These are phyloP conservation scores for Borostomias antarcticus DNA, from an alignment of 2,797 vertebrate species.

Conservation along the genomic window DNA sequence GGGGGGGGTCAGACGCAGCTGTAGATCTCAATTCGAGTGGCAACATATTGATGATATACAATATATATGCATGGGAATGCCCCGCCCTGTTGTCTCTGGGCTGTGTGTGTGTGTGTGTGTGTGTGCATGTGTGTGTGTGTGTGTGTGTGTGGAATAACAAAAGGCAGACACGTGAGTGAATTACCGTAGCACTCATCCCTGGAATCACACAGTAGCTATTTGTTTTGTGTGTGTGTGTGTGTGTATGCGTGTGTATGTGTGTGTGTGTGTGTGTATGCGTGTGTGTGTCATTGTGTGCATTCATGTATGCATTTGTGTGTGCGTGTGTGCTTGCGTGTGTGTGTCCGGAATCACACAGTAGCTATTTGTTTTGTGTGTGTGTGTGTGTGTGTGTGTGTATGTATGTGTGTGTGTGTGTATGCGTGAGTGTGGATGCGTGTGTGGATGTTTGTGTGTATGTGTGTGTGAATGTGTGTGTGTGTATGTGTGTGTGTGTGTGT, in stretches of 20 bases:
- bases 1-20: constrained; percentile 23
- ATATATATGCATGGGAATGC: constrained; percentile 30
- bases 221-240: not conserved
- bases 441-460: no score
- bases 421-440: no score
- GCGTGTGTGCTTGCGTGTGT: no score
- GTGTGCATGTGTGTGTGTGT: no score
- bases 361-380: no score
- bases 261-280: not conserved
- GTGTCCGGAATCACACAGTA: no score
- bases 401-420: no score
- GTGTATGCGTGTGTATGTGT: not conserved
- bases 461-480: no score
- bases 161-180: constrained; percentile 32
- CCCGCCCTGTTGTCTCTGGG: constrained; percentile 15
- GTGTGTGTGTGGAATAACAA: constrained; percentile 14
- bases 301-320: no score
- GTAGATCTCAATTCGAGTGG: constrained; percentile 53
- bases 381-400: constrained; percentile 6
- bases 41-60: constrained; percentile 56
- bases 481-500: no score
- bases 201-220: no score
- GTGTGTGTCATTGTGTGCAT: no score
- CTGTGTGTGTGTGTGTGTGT: constrained; percentile 23
- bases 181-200: constrained; percentile 17